phyloP scores from a whole-genome alignment of 2,888 invertebrate species.

The Drosophila mettleri region DNA sequence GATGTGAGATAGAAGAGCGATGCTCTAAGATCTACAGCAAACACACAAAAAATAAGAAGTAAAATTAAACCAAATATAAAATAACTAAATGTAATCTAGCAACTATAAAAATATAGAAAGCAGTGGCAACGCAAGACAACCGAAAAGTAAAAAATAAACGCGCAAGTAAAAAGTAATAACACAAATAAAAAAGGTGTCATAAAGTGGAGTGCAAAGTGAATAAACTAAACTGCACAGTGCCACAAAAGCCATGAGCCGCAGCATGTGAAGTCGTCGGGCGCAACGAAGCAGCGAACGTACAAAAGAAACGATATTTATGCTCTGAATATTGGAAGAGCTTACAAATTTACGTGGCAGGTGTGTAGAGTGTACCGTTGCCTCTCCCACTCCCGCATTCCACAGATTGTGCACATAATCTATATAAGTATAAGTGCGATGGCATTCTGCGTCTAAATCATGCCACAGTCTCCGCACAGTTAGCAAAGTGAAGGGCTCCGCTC shows the following conservation, averaged over 20 bases:
- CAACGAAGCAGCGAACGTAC: slow-evolving; percentile 18
- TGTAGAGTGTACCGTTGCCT: slow-evolving; percentile 44
- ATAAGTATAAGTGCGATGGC: slow-evolving; percentile 33
- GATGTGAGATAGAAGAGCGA: slow-evolving; percentile 32
- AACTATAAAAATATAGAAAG: slow-evolving; percentile 23
- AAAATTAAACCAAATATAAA: too few species aligned
- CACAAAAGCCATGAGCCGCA: slow-evolving; percentile 21
- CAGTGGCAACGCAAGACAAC: slow-evolving; percentile 13
- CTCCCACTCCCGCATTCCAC: slow-evolving; percentile 50
- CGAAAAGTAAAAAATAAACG: slow-evolving; percentile 9
- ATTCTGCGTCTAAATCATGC: slow-evolving; percentile 34
- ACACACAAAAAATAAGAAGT: too few species aligned
- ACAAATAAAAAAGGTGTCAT: slow-evolving; percentile 36
- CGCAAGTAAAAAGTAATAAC: slow-evolving; percentile 11
- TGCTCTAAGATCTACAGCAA: slow-evolving; percentile 33
- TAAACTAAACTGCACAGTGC: slow-evolving; percentile 52
- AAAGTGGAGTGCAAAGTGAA: slow-evolving; percentile 51
- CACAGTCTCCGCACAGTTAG: slow-evolving; percentile 6
- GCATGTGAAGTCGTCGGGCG: slow-evolving; percentile 45
- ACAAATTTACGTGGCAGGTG: slow-evolving; percentile 75
- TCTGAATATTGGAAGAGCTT: slow-evolving; percentile 59
- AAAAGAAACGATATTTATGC: slow-evolving; percentile 55
- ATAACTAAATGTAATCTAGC: slow-evolving; percentile 50
- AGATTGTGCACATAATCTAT: slow-evolving; percentile 65
- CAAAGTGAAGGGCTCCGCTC: slow-evolving; percentile 27